These are phyloP conservation scores for Phrynocephalus guinanensis DNA, from an alignment of 2,797 vertebrate genomes.

Conservation along the genomic window DNA sequence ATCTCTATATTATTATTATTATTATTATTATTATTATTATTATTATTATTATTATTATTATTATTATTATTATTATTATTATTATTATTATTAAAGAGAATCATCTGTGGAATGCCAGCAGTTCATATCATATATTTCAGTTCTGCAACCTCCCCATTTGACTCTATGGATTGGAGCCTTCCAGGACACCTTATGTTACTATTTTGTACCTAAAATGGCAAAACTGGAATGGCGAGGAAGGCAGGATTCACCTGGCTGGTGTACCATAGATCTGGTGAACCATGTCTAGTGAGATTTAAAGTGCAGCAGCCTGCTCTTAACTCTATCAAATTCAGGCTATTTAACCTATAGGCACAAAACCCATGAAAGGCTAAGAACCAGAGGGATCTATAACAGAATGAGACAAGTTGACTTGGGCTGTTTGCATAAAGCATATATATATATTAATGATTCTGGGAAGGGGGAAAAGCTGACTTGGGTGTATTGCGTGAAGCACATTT, in stretches of 20 bases:
- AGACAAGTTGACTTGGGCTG: background rate
- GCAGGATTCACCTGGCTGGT: no score
- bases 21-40: no score
- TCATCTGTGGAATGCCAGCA: no score
- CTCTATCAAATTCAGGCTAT: background rate
- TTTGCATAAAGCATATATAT: constrained; percentile 16
- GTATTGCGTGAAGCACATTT: background rate
- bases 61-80: no score
- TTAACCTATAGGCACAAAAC: background rate
- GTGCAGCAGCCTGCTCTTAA: background rate
- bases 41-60: no score
- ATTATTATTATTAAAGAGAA: no score
- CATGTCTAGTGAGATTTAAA: background rate
- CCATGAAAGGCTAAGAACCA: background rate
- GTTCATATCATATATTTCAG: no score
- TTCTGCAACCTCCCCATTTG: no score
- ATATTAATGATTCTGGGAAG: background rate
- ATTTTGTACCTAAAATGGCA: background rate
- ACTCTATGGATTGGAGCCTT: no score
- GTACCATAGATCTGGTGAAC: no score
- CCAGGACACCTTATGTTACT: background rate
- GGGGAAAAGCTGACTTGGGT: background rate
- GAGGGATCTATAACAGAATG: background rate
- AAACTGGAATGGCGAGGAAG: background rate
- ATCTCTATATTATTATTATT: no score